Evolutionary conservation across 1,140 invertebrate species (phyloP), one percentile per base, ranked within the genome.

Genomic region (Lepidurus arcticus): DNA sequence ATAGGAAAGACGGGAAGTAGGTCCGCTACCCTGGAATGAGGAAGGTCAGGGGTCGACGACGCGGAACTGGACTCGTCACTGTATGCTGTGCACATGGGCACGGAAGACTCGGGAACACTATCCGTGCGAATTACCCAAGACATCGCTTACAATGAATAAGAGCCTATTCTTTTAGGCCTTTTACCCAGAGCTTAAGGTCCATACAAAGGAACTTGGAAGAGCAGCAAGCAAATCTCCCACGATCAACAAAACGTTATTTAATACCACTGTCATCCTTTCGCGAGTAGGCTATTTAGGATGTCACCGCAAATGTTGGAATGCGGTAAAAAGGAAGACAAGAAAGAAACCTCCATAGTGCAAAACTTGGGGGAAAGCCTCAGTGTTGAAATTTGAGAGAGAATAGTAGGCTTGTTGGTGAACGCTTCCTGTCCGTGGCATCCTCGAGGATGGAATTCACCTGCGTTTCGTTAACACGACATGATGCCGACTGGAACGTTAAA

Each of bases 371-470:
- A 65, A 65, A 65, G 21, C 5, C 16, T 13, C 16, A 65, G 21
- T 0, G n/a, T 7, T 65, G 53, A 65, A 65, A 65, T 21, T 7
- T 7, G 53, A 65, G 53, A 65, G n/a, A n/a, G 34, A 3, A 34
- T 34, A 34, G 8, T 65, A 16, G 53, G 53, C 53, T 65, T n/a
- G 53, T 65, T 65, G 53, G 53, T 21, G 53, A 65, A 65, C 53
- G 53, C n/a, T 65, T 65, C 53, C 53, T 65, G 53, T 16, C 13
- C 53, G 53, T 65, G 53, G 53, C 53, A 16, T 65, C 53, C 53
- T 65, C 53, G 21, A 65, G 53, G 53, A 65, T 65, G 53, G 53
- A 65, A 65, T 65, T 65, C 53, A 65, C 53, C 53, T 65, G 53
- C 53, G 16, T 65, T 65, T 65, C 53, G 53, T 65, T 65, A 65